These are phyloP conservation scores for Thysanoteuthis rhombus DNA, from an alignment of 2,888 invertebrate species.

Conservation along the genomic window DNA sequence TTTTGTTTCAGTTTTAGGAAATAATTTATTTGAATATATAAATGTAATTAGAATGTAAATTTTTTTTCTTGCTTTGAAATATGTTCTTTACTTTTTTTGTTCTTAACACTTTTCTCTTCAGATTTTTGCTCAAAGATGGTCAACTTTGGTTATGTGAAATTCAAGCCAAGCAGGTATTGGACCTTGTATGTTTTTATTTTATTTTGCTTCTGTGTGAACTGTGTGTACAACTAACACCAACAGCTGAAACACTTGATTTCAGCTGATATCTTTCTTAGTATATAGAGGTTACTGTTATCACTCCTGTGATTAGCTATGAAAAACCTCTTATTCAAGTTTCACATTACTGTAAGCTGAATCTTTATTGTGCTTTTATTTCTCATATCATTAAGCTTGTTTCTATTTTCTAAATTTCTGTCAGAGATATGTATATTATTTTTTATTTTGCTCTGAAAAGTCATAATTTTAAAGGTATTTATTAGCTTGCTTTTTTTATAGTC, in stretches of 20 bases:
- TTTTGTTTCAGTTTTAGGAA: no score
- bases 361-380: neutral
- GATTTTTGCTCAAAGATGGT: conserved; percentile 77
- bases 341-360: neutral
- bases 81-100: neutral
- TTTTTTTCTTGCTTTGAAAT: neutral
- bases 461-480: neutral
- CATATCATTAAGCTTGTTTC: neutral
- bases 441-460: neutral
- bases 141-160: conserved; percentile 96
- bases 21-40: neutral
- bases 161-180: conserved; percentile 80
- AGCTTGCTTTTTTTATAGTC: neutral
- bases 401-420: neutral
- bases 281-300: neutral
- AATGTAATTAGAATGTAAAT: no score
- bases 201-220: conserved; percentile 13
- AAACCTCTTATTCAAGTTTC: neutral
- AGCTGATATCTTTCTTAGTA: neutral
- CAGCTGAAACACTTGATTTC: neutral
- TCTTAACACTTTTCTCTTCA: conserved; percentile 38
- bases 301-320: neutral
- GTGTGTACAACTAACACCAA: neutral
- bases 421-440: neutral
- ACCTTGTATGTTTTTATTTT: conserved; percentile 29